Conservation (phyloP, 2,888 invertebrate species). For the Chaitophorus viminalis region DNA sequence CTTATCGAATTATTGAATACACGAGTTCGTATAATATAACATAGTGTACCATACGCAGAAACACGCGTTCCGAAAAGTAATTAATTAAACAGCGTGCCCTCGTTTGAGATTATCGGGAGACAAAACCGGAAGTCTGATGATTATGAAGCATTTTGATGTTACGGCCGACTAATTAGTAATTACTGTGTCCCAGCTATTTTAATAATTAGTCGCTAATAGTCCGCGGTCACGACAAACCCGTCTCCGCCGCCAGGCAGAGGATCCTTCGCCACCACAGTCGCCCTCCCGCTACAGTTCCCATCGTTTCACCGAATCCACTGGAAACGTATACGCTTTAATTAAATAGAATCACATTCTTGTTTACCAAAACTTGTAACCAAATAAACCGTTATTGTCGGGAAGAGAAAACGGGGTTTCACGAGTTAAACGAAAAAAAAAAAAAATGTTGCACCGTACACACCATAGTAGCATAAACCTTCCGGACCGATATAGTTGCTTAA, state of each 20-base stretch:
- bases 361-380: background rate
- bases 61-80: slow-evolving; percentile 4
- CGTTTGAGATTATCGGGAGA: slow-evolving; percentile 41
- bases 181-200: slow-evolving; percentile 33
- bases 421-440: no score
- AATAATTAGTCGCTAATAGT: slow-evolving; percentile 53
- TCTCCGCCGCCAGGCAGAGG: background rate
- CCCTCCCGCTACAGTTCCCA: background rate
- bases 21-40: no score
- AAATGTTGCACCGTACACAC: no score
- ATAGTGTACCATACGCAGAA: background rate
- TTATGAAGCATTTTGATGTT: slow-evolving; percentile 50
- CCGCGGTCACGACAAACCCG: background rate
- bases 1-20: background rate
- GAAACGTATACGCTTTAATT: background rate
- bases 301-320: background rate
- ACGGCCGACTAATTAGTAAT: slow-evolving; percentile 55
- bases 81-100: slow-evolving; percentile 47
- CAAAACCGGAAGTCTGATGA: slow-evolving; percentile 50
- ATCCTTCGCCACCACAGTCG: background rate
- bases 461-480: no score
- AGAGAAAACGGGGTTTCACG: no score
- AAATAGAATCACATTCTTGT: background rate
- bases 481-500: no score
- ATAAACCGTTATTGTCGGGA: no score